Evolutionary conservation across 2,113 vertebrate species (phyloP).

Genomic region (Sakesphorus luctuosus): DNA sequence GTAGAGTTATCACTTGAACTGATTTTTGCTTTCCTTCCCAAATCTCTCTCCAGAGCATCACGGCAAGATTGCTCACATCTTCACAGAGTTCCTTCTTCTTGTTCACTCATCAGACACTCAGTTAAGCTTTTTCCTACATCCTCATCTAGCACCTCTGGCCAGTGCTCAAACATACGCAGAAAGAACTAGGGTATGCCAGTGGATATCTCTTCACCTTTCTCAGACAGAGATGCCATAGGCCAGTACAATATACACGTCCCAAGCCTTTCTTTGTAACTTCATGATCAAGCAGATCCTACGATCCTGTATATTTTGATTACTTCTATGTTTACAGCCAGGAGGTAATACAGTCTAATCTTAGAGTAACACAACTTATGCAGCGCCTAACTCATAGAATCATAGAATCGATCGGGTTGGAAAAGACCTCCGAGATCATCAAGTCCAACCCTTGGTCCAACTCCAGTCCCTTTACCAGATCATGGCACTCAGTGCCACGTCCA

Average conservation of each 20-base stretch:
- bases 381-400: too few relatives aligned
- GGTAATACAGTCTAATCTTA: neutral
- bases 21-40: neutral
- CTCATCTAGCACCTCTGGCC: neutral
- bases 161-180: neutral
- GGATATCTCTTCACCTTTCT: neutral
- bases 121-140: neutral
- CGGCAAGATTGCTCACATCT: neutral
- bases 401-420: too few relatives aligned
- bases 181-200: neutral
- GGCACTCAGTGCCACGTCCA: too few relatives aligned
- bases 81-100: neutral
- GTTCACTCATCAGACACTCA: neutral
- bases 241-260: neutral
- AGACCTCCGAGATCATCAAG: too few relatives aligned
- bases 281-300: neutral
- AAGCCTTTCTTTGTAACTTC: neutral
- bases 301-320: neutral
- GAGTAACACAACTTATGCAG: neutral
- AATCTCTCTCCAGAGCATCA: neutral
- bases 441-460: too few relatives aligned
- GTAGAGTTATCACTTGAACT: neutral
- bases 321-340: neutral
- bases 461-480: too few relatives aligned
- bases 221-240: accelerated